Conservation (phyloP, 2,888 invertebrate genomes). For the Nemoura dubitans region DNA sequence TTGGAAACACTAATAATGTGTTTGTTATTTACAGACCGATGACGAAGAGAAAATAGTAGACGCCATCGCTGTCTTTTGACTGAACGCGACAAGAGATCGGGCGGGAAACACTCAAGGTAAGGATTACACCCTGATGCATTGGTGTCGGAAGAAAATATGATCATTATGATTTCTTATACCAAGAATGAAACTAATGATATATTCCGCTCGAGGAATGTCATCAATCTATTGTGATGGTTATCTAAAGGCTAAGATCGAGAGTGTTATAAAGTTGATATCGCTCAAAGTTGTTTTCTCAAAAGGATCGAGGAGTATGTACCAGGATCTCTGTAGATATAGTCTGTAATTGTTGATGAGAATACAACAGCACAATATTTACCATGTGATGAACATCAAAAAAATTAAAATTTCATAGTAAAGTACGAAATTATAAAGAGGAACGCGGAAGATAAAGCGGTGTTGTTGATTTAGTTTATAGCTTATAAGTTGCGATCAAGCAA, state of each 20-base stretch:
- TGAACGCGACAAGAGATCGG: background rate
- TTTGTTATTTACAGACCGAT: conserved; percentile 19
- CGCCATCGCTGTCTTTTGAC: conserved; percentile 3
- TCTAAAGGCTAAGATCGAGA: background rate
- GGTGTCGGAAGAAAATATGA: background rate
- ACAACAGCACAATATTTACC: background rate
- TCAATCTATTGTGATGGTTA: background rate
- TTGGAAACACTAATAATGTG: background rate
- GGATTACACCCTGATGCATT: background rate
- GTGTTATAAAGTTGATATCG: background rate
- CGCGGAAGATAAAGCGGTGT: background rate
- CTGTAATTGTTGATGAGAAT: background rate
- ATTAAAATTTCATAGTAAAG: background rate
- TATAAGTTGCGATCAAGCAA: background rate
- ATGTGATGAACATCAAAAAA: background rate
- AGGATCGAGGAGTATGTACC: too few species aligned
- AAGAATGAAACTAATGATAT: background rate
- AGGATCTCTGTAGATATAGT: too few species aligned
- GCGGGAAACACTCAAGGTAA: background rate
- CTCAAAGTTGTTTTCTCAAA: too few species aligned
- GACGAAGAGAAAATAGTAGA: conserved; percentile 1
- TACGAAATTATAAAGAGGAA: background rate
- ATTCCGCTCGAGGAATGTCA: background rate
- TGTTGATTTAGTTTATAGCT: background rate
- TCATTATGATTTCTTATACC: background rate